Evolutionary conservation across 2,113 vertebrate species (phyloP), one percentile per base, ranked within the genome.

Genomic region (Motacilla alba): DNA sequence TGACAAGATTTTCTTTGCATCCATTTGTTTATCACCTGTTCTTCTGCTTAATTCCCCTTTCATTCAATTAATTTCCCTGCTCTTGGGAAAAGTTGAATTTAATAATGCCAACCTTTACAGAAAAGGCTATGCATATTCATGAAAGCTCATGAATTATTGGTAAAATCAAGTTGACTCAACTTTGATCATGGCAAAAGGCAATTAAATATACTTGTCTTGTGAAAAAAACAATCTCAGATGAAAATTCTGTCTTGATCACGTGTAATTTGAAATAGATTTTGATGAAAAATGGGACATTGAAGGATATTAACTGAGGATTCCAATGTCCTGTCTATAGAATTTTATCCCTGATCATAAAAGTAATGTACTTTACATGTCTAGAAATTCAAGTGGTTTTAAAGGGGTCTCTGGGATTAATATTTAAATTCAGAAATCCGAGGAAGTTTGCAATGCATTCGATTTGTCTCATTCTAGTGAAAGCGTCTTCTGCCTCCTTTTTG

Each of bases 121-220:
- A 91, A 94, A 44, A 81, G 18, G 55, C 13, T 59, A 91, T 97
- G 91, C 82, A 97, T 97, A 97, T 97, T 98, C 93, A 97, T 97
- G 70, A 87, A 46, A 59, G 53, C 55, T 96, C 89, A 87, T 94
- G 87, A 98, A 96, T 97, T 98, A 97, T 93, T 98, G 94, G 90
- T 89, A 95, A 91, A 96, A 90, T 95, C 55, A 23, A 97, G 94
- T 83, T 11, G 62, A 96, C 77, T 89, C 95, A 94, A 83, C 37
- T 62, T 88, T 97, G 93, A 96, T 97, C 82, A 83, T 87, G 91
- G 75, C 76, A 92, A 94, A 95, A 97, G 91, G 89, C 94, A 96
- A 96, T 95, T 97, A 97, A 97, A 92, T 92, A 74, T 84, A 82
- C 49, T 97, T 91, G 81, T 88, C 89, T 94, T 63, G 44, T 74